These are phyloP conservation scores for Spinus olivaceus DNA, from an alignment of 2,797 vertebrate species.

Conservation along the genomic window DNA sequence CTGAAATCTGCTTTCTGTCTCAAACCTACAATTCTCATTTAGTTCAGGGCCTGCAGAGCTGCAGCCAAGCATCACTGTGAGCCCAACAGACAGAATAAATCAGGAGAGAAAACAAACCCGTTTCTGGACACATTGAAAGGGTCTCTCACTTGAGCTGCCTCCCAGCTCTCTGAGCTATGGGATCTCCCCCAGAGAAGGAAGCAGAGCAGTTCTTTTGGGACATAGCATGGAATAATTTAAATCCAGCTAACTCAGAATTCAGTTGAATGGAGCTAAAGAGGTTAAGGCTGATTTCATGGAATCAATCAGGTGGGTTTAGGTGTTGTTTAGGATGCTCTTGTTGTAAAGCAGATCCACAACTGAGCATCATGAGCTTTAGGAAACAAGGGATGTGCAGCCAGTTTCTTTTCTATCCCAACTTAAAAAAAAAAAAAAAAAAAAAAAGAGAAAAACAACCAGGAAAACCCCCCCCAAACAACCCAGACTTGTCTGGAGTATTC, in stretches of 20 bases:
- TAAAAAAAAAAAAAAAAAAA: not conserved
- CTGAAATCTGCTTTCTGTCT: not conserved
- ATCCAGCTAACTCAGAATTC: not conserved
- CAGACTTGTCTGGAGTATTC: not conserved
- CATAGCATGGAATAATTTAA: not conserved
- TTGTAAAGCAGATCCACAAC: not conserved
- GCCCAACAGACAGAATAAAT: not conserved
- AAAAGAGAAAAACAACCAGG: too few species aligned
- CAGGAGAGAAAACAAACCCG: not conserved
- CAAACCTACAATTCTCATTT: not conserved
- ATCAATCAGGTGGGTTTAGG: not conserved
- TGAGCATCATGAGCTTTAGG: not conserved
- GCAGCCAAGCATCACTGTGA: not conserved
- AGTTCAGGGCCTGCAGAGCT: not conserved
- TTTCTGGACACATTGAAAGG: not conserved
- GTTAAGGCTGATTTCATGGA: not conserved
- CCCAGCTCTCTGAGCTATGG: accelerated
- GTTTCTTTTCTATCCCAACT: not conserved
- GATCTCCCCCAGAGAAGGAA: not conserved
- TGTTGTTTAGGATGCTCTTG: not conserved
- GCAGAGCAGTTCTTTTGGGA: not conserved
- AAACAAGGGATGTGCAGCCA: not conserved
- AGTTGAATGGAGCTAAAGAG: not conserved
- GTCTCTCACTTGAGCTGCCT: not conserved
- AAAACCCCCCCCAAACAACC: accelerated